Evolutionary conservation across 92 coral and sea anemone species (phyloP), one percentile per base, ranked within the genome.

Genomic region (Zoanthus sansibaricus): DNA sequence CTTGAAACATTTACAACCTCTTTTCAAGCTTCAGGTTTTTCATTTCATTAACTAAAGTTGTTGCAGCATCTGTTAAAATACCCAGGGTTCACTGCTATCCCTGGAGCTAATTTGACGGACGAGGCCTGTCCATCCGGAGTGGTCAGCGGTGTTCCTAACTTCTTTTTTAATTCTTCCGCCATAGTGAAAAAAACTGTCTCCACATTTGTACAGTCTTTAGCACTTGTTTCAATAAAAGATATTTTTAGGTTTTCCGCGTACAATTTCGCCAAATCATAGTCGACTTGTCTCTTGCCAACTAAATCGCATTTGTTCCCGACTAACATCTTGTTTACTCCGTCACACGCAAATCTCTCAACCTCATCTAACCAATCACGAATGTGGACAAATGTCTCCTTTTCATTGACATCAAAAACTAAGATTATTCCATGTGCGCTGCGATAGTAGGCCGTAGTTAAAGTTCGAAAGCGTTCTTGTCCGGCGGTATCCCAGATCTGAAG

Each of bases 401-500:
- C 98, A 64, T 95, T 97, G 0, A 97, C 99, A 79, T 97, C 99
- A 82, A 95, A 97, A 0, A 97, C 98, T 62, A 95, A 49, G 54
- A 97, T 84, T 37, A 97, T 96, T 1, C 99, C 99, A 64, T 97
- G 99, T 16, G 99, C 99, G 83, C 99, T 97, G 11, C 99, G 93
- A 59, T 97, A 97, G 76, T 97, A 97, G 9, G 99, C 99, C 16
- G 99, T 95, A 3, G 99, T 97, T 5, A 97, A 92, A 11, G 99
- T 97, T 61, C 95, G 91, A 78, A 97, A 97, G 7, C 99, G 93
- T 69, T 97, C 99, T 74, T 97, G 99, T 0, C 99, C 99, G 0
- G 99, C 99, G 11, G 98, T 97, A 64, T 97, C 99, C 99, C 99
- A 97, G 14, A 97, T 97, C 48, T 97, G 99, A 7, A 95, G 89